Evolutionary conservation across 2,888 invertebrate species (phyloP).

Genomic region (Sinotaia quadrata): DNA sequence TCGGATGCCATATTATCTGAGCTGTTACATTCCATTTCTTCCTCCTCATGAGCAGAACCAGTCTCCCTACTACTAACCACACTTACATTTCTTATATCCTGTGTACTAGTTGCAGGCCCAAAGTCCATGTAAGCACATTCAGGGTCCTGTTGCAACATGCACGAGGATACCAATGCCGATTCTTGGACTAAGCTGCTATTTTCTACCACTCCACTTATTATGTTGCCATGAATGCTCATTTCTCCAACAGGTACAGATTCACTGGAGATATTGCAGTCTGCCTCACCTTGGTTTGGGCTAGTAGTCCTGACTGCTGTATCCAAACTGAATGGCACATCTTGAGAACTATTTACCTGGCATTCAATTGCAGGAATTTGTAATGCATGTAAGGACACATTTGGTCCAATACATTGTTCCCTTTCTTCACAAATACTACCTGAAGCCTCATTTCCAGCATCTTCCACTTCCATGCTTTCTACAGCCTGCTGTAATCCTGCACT

Average conservation of each 20-base stretch:
- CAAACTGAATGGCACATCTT: conserved; percentile 23
- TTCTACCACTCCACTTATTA: background rate
- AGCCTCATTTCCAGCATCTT: conserved; percentile 22
- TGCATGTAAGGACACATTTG: background rate
- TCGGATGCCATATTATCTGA: conserved; percentile 16
- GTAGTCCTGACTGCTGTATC: background rate
- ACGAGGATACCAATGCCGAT: conserved; percentile 3
- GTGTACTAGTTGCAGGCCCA: conserved; percentile 25
- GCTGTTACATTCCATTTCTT: conserved; percentile 24
- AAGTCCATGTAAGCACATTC: conserved; percentile 20
- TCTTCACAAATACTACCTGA: conserved; percentile 12
- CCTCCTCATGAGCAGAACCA: background rate
- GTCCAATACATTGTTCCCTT: background rate
- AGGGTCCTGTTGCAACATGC: conserved; percentile 1
- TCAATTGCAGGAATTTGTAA: conserved; percentile 20
- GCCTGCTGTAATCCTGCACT: conserved; percentile 5
- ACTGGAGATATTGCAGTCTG: conserved; percentile 12
- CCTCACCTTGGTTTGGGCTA: conserved; percentile 21
- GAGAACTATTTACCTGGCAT: conserved; percentile 40
- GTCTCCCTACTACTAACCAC: background rate
- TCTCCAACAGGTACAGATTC: background rate
- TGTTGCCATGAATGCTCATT: background rate
- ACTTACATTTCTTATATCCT: background rate
- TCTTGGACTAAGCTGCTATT: conserved; percentile 21
- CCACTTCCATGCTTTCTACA: conserved; percentile 3